These are phyloP conservation scores for Galleria mellonella DNA, from an alignment of 1,140 invertebrate species.

Conservation along the genomic window DNA sequence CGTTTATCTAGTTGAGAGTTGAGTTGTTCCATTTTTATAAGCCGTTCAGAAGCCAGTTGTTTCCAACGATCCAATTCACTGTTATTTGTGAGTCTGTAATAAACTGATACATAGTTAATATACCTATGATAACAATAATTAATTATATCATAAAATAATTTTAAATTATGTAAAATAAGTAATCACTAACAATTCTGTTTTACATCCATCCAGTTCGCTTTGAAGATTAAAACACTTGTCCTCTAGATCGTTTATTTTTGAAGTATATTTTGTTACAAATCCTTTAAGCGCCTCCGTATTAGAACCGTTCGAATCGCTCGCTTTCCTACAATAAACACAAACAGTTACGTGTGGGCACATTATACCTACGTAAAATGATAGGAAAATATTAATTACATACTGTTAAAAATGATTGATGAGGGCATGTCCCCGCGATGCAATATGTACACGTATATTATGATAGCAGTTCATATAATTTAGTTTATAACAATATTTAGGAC, in stretches of 20 bases:
- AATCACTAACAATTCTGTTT: slow-evolving; percentile 49
- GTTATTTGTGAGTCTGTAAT: slow-evolving; percentile 39
- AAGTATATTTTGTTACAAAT: slow-evolving; percentile 42
- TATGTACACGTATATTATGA: too few species aligned
- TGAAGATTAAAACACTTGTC: slow-evolving; percentile 61
- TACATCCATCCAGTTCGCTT: slow-evolving; percentile 50
- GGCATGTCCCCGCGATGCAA: not conserved
- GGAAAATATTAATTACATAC: slow-evolving; percentile 21
- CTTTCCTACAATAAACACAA: slow-evolving; percentile 41
- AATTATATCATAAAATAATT: not conserved
- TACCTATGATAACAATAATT: not conserved
- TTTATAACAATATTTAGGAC: not conserved
- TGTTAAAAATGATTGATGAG: slow-evolving; percentile 28
- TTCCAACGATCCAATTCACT: slow-evolving; percentile 65
- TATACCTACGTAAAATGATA: slow-evolving; percentile 7
- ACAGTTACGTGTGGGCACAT: slow-evolving; percentile 14
- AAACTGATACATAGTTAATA: slow-evolving; percentile 6
- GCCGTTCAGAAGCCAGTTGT: slow-evolving; percentile 55
- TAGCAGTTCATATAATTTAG: too few species aligned
- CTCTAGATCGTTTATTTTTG: slow-evolving; percentile 58
- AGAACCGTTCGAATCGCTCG: slow-evolving; percentile 17
- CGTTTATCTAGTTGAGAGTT: slow-evolving; percentile 57
- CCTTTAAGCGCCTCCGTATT: slow-evolving; percentile 38
- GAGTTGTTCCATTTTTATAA: slow-evolving; percentile 64
- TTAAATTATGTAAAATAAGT: not conserved